Percentiles rank a stretch among this genome's conserved stretches.
Conservation (phyloP, 2,797 vertebrate genomes). For the Sebastiscus tertius region DNA sequence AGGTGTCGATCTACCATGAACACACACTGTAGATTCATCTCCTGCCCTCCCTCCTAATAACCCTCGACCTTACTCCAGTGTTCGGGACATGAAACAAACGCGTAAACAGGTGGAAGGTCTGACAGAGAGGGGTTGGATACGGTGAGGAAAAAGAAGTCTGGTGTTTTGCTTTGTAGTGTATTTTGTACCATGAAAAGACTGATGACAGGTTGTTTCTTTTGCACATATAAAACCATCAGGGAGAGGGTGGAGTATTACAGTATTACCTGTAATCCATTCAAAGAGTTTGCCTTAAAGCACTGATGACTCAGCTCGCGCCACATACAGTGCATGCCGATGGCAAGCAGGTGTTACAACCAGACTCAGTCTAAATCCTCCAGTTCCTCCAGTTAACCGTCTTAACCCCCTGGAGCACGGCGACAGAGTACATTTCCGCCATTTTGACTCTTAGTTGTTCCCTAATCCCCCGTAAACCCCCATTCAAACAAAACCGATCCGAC, state of each 20-base stretch:
- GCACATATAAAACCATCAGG: constrained; percentile 27
- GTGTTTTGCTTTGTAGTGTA: constrained; percentile 48
- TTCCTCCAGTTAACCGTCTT: constrained; percentile 12
- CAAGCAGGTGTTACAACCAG: constrained; percentile 20
- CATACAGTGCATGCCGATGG: constrained; percentile 1
- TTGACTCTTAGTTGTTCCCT: constrained; percentile 53
- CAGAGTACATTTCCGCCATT: constrained; percentile 26
- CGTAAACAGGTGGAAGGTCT: constrained; percentile 48
- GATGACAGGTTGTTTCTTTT: constrained; percentile 11
- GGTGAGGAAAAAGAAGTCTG: background rate
- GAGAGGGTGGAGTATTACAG: background rate
- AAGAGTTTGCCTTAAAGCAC: constrained; percentile 7
- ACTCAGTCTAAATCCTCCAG: constrained; percentile 4
- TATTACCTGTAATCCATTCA: constrained; percentile 22
- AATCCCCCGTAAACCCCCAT: constrained; percentile 54
- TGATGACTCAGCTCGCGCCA: constrained; percentile 2
- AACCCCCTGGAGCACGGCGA: constrained; percentile 7
- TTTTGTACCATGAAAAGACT: constrained; percentile 41
- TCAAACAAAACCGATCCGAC: constrained; percentile 65
- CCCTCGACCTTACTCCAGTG: constrained; percentile 59
- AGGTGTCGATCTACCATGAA: constrained; percentile 61
- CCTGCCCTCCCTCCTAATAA: constrained; percentile 29
- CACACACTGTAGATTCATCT: constrained; percentile 49
- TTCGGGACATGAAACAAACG: constrained; percentile 54
- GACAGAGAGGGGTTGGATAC: constrained; percentile 31